These are phyloP conservation scores for Yponomeuta plumbellus DNA, from an alignment of 2,888 invertebrate species.

Conservation along the genomic window DNA sequence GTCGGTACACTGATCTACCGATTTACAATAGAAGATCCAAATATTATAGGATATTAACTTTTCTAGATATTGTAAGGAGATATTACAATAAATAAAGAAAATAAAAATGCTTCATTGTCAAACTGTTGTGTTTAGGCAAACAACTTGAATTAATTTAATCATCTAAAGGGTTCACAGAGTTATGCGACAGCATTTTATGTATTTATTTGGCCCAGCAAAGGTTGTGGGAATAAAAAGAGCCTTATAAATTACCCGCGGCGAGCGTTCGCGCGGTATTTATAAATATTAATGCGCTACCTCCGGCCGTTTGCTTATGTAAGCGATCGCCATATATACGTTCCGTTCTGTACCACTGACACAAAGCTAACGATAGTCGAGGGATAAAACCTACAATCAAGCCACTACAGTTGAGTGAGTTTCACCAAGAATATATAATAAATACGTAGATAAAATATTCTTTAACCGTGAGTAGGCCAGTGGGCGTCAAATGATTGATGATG, in stretches of 20 bases:
- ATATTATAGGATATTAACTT: too few species aligned
- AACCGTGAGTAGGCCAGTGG: too few species aligned
- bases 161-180: neutral
- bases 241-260: slow-evolving; percentile 19
- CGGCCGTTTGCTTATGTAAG: neutral
- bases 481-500: too few species aligned
- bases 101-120: neutral
- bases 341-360: neutral
- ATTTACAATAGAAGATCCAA: too few species aligned
- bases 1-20: too few species aligned
- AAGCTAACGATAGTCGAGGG: too few species aligned
- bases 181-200: neutral
- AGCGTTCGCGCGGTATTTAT: slow-evolving; percentile 15
- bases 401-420: too few species aligned
- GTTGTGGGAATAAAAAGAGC: slow-evolving; percentile 11
- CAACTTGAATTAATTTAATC: neutral
- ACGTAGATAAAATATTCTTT: too few species aligned
- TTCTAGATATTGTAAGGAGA: too few species aligned
- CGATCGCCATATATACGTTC: neutral
- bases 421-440: too few species aligned
- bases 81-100: too few species aligned
- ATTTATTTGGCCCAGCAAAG: neutral
- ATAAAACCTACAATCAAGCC: too few species aligned
- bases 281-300: slow-evolving; percentile 20
- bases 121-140: neutral